These are phyloP conservation scores for Mythimna albipuncta DNA, from an alignment of 2,888 invertebrate genomes.

Conservation along the genomic window DNA sequence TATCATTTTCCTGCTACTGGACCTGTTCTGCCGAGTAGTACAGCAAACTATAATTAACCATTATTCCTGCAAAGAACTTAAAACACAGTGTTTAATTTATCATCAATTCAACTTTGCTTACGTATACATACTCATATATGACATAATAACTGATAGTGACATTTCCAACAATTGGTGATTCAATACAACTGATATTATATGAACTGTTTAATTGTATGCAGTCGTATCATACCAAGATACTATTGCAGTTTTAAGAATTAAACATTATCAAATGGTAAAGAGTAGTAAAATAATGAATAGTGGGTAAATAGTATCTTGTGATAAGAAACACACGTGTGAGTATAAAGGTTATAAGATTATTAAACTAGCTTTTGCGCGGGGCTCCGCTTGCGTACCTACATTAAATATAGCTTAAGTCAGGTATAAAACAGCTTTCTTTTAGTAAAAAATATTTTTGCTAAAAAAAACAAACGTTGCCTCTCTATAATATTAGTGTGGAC, in stretches of 20 bases:
- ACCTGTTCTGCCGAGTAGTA: neutral
- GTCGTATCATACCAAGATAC: slow-evolving; percentile 17
- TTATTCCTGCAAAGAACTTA: slow-evolving; percentile 6
- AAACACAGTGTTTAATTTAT: slow-evolving; percentile 30
- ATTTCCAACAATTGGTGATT: slow-evolving; percentile 48
- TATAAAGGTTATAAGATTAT: neutral
- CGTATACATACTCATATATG: neutral
- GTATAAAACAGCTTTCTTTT: no score
- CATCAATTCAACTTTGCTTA: slow-evolving; percentile 20
- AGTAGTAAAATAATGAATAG: neutral
- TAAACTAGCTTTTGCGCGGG: no score
- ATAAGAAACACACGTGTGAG: slow-evolving; percentile 1
- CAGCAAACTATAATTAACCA: neutral
- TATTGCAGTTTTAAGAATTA: neutral
- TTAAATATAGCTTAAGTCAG: no score
- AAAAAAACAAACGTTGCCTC: no score
- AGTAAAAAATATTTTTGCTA: no score
- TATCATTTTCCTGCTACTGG: slow-evolving; percentile 15
- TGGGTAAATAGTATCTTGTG: neutral
- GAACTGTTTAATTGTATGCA: slow-evolving; percentile 13
- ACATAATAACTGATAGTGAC: slow-evolving; percentile 30
- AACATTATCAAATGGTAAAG: neutral
- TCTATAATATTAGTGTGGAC: no score
- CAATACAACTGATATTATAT: slow-evolving; percentile 37
- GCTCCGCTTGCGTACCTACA: no score